Evolutionary conservation across 2,888 invertebrate species (phyloP), one percentile per base, ranked within the genome.

Genomic region (Trichacis sp.): DNA sequence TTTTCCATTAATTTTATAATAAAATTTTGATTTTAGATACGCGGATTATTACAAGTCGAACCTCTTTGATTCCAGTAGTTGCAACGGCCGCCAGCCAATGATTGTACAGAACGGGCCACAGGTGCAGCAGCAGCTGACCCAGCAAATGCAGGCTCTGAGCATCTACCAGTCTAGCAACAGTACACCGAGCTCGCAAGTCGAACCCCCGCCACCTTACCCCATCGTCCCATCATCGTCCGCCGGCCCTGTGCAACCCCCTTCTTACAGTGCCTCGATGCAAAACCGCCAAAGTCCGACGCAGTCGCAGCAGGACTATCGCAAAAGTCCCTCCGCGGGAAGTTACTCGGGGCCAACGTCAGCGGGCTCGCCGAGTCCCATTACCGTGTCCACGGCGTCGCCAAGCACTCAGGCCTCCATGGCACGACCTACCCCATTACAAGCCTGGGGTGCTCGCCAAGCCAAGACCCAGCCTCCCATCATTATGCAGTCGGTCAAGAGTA

Each of bases 401-500:
- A 88, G 89, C 50, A 85, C 88, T 3, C 86, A 90, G 50, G 86
- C 89, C 38, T 88, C 89, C 6, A 89, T 92, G 88, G 89, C 92
- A 40, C 88, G 93, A 70, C 93, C 94, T 2, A 92, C 94, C 68
- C 94, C 96, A 2, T 86, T 93, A 55, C 92, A 92, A 81, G 92
- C 94, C 46, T 93, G 95, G 91, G 92, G 92, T 57, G 93, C 94
- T 55, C 87, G 93, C 49, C 96, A 96, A 83, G 92, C 95, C 36
- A 94, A 93, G 77, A 92, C 95, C 15, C 96, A 96, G 78, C 93
- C 95, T 48, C 96, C 96, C 5, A 94, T 97, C 70, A 96, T 97
- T 68, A 97, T 97, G 96, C 96, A 97, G 83, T 95, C 96, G 24
- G 97, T 97, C 14, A 95, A 95, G 84, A 96, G 96, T 86, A 96